Conservation (phyloP, 1,140 invertebrate species). For the Macrobrachium rosenbergii region DNA sequence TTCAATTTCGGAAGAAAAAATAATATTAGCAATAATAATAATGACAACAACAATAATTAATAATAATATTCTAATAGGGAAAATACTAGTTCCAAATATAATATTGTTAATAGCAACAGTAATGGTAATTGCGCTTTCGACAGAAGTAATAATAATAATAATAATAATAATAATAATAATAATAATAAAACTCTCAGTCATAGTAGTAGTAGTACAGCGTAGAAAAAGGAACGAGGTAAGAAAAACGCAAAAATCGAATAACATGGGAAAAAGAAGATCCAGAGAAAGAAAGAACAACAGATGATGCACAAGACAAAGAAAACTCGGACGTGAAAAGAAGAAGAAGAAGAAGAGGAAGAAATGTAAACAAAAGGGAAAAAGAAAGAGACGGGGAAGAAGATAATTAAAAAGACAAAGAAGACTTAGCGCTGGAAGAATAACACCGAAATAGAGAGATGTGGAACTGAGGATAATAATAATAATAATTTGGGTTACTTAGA, state of each 20-base stretch:
- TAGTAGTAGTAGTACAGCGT: neutral
- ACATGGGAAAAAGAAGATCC: neutral
- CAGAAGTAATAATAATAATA: constrained; percentile 5
- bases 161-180: neutral
- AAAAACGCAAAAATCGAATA: constrained; percentile 1
- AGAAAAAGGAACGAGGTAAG: neutral
- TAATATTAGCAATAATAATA: neutral
- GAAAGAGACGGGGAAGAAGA: too few relatives aligned
- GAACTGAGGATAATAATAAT: too few relatives aligned
- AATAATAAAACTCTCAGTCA: too few relatives aligned
- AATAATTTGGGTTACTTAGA: too few relatives aligned
- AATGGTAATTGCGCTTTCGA: neutral
- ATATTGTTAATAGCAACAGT: neutral
- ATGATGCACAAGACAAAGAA: too few relatives aligned
- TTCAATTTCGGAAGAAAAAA: neutral
- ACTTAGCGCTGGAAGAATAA: too few relatives aligned
- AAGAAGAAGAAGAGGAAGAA: too few relatives aligned
- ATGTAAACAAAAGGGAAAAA: too few relatives aligned
- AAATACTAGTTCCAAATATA: neutral
- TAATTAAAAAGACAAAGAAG: too few relatives aligned
- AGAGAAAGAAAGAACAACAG: too few relatives aligned
- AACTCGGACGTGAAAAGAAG: too few relatives aligned
- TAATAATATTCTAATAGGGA: neutral
- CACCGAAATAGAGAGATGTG: too few relatives aligned
- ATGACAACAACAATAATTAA: neutral